Base-by-base conservation (phyloP, 2,797 vertebrate species). In the Sebastes iracundus region DNA sequence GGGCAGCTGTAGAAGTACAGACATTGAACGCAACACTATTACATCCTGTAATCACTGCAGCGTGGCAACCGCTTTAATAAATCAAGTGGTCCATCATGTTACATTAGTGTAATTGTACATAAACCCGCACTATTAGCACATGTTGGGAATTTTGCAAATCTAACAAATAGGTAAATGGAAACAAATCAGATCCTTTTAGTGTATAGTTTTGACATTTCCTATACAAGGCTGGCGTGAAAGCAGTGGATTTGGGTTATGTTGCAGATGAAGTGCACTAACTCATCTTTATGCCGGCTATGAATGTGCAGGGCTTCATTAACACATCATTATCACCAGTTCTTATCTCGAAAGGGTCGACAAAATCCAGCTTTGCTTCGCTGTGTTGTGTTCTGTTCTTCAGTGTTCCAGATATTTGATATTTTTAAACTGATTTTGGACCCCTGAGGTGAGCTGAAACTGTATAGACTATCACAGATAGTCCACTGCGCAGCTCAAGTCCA, bases 31-130 rank as follows among this genome's bases (percentile, higher is more conserved):
- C 63, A 77, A 69, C 68, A 70, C 62, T n/a, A 73, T 71, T 65
- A 78, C 49, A 58, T 85, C 52, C 80, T 86, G 65, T 78, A 91
- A 77, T 87, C 71, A 71, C 65, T 77, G 71, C 74, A 63, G 76
- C 81, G 72, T 73, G 78, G 55, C 53, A 80, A 71, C 60, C 9
- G 52, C 61, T 23, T 79, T 59, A 74, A 88, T 91, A 87, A 80
- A 87, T 89, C 79, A 88, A 77, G 71, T 59, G 33, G 69, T 73
- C 77, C 55, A 71, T 91, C 82, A 60, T 73, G 52, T 87, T 78
- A 74, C 69, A 84, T 91, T 87, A 89, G 77, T 4, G 25, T 73
- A 83, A 84, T 75, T 86, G 74, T 81, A 77, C 42, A 84, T 80
- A 87, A 80, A 85, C 77, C 56, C 9, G 18, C 38, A 7, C 10